Conservation (phyloP, 2,888 invertebrate species). For the Punctoribates punctum region DNA sequence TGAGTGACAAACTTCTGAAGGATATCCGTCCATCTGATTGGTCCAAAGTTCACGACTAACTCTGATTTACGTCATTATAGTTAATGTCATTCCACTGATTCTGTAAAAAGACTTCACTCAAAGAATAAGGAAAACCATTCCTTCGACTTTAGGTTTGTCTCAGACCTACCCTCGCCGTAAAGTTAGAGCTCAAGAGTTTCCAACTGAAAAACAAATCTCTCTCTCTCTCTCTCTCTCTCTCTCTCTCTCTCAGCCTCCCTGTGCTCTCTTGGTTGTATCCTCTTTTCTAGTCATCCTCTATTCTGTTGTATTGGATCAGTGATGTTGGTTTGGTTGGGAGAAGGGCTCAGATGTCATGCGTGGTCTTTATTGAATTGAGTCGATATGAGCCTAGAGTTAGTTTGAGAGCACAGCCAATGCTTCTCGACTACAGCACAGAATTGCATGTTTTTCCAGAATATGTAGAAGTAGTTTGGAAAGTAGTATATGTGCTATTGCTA, state of each 20-base stretch:
- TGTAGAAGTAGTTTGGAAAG: slow-evolving; percentile 7
- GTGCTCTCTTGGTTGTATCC: background rate
- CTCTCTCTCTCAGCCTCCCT: background rate
- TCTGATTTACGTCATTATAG: slow-evolving; percentile 21
- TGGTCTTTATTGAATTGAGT: slow-evolving; percentile 30
- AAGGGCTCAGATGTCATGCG: slow-evolving; percentile 21
- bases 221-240: slow-evolving; percentile 32
- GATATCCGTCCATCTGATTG: slow-evolving; percentile 5
- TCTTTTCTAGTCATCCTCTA: background rate
- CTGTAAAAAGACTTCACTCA: background rate
- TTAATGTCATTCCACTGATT: slow-evolving; percentile 19
- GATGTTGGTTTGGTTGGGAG: background rate
- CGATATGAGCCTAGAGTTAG: slow-evolving; percentile 32
- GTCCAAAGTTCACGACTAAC: slow-evolving; percentile 6
- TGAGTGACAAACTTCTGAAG: background rate
- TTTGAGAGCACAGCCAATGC: slow-evolving; percentile 2
- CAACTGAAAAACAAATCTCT: background rate
- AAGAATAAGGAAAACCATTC: slow-evolving; percentile 22
- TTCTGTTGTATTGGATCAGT: background rate
- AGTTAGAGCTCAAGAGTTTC: background rate
- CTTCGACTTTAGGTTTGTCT: background rate
- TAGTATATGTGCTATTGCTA: slow-evolving; percentile 33
- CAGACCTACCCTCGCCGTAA: background rate
- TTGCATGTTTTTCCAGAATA: slow-evolving; percentile 12
- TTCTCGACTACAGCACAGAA: background rate